A percentile compares a stretch with the other conserved stretches of the same genome.
Evolutionary conservation across 2,113 vertebrate species (phyloP).

Genomic region (Ahaetulla prasina): DNA sequence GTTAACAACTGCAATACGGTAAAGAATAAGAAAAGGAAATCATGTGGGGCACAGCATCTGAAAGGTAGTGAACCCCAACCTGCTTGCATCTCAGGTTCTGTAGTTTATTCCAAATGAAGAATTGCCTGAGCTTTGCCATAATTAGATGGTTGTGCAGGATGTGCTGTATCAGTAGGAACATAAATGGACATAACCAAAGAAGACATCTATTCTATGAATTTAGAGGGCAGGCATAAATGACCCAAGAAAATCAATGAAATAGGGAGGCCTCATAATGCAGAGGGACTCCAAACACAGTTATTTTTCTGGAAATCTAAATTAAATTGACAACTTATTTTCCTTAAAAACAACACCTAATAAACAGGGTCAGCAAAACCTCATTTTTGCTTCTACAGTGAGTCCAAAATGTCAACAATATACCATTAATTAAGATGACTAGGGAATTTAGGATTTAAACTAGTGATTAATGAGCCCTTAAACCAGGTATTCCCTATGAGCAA

Average conservation of each 20-base stretch:
- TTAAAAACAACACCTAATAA: rapidly evolving
- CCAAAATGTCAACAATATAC: conserved; percentile 50
- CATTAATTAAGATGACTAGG: conserved; percentile 63
- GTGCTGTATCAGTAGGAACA: neutral
- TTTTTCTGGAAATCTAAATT: neutral
- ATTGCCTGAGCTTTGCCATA: neutral
- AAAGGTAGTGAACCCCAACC: neutral
- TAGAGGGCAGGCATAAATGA: neutral
- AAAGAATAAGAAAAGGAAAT: neutral
- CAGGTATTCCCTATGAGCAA: conserved; percentile 43
- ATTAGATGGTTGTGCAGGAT: neutral
- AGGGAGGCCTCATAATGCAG: neutral
- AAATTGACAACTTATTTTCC: neutral
- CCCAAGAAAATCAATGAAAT: neutral
- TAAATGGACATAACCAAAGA: neutral
- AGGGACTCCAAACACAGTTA: neutral
- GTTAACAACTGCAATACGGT: neutral
- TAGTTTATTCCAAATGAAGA: neutral
- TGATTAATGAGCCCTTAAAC: conserved; percentile 67
- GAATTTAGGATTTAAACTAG: conserved; percentile 58
- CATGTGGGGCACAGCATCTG: neutral
- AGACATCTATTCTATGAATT: neutral
- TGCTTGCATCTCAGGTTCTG: neutral
- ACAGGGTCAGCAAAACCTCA: neutral
- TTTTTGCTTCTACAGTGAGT: conserved; percentile 21